Evolutionary conservation across 2,888 invertebrate genomes (phyloP).

Genomic region (Ennomos fuscantarius): DNA sequence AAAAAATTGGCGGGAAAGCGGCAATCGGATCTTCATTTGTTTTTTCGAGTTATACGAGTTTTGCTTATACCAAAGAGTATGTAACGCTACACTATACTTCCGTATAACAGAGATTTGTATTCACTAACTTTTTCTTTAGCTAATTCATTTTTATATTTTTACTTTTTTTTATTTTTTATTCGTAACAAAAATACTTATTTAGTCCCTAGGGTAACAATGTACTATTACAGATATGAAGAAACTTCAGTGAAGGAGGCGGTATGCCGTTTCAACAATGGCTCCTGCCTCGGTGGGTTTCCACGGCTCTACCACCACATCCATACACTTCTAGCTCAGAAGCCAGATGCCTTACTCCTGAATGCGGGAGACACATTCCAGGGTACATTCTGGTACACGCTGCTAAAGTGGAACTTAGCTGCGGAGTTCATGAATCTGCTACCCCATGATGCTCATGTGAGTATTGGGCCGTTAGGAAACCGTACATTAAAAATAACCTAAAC

Average conservation of each 20-base stretch:
- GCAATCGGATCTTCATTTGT: no score
- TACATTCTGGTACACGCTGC: slow-evolving; percentile 92
- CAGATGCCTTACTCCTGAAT: slow-evolving; percentile 89
- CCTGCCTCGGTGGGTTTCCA: slow-evolving; percentile 29
- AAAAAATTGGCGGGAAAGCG: no score
- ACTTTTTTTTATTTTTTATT: no score
- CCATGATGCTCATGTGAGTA: slow-evolving; percentile 90
- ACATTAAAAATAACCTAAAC: no score
- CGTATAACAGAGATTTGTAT: no score
- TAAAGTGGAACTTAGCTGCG: slow-evolving; percentile 90
- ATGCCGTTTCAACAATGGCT: slow-evolving; percentile 22
- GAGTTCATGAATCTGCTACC: slow-evolving; percentile 90
- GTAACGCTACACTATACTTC: no score
- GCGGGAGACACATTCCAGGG: slow-evolving; percentile 95
- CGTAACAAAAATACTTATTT: no score
- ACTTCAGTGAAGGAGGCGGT: slow-evolving; percentile 18
- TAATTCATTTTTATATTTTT: no score
- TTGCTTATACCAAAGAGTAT: no score
- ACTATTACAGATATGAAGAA: slow-evolving; percentile 24
- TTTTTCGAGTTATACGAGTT: no score
- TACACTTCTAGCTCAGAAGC: slow-evolving; percentile 73
- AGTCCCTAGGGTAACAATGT: no score
- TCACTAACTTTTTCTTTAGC: no score
- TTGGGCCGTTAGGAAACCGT: background rate
- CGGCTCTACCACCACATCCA: slow-evolving; percentile 86